Base-by-base conservation (phyloP, 1,140 invertebrate species). In the Aradophagus sp. region DNA sequence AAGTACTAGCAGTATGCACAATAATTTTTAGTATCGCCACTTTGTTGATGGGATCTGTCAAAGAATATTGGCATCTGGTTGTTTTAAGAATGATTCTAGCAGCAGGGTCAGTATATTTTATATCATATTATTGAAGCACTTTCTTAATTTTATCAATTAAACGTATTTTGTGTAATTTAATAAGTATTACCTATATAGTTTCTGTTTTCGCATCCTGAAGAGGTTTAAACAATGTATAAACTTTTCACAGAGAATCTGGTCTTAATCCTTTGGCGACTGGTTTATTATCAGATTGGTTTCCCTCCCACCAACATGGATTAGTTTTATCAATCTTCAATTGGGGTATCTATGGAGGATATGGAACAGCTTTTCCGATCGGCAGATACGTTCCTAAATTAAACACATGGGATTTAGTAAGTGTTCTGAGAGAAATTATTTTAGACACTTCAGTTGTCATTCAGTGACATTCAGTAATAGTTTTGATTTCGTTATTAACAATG, bases 271-370 rank as follows among this genome's bases (percentile, higher is more conserved):
- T 97, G 72, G 93, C 94, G 1, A 95, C 94, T 0, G 88, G 88
- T 42, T 91, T 97, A 32, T 87, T 97, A 10, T 93, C 94, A 0
- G 95, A 97, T 77, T 89, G 95, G 72, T 95, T 95, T 74, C 88
- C 90, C 0, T 92, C 94, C 80, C 88, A 92, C 45, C 91, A 94
- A 66, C 89, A 95, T 62, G 96, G 93, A 5, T 84, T 96, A 8
- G 95, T 96, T 0, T 91, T 97, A 87, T 95, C 95, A 0, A 91
- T 97, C 45, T 97, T 97, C 85, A 97, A 97, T 83, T 97, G 95
- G 95, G 96, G 96, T 20, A 97, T 98, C 65, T 98, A 98, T 77
- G 93, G 95, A 13, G 96, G 95, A 7, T 97, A 97, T 69, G 95
- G 95, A 29, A 91, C 97, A 35, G 94, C 95, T 6, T 97, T 96